Evolutionary conservation across 2,797 vertebrate species (phyloP).

Genomic region (Myiotriccus ornatus): DNA sequence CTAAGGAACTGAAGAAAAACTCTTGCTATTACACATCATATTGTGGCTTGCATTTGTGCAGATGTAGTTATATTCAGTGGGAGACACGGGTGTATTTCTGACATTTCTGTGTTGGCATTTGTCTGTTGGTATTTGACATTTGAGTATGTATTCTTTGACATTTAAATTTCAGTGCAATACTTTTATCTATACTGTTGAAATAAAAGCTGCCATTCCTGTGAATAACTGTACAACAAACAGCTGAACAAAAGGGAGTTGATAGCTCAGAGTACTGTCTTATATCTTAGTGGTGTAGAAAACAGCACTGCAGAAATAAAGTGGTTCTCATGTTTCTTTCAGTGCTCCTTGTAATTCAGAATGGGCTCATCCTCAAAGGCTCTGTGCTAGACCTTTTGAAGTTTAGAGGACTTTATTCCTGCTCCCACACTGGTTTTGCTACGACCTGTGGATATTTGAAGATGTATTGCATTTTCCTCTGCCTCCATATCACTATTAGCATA

Average conservation of each 20-base stretch:
- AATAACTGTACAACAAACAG: slow-evolving; percentile 39
- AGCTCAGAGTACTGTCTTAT: background rate
- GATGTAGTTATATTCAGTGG: slow-evolving; percentile 11
- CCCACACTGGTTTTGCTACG: background rate
- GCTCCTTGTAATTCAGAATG: background rate
- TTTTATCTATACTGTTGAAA: slow-evolving; percentile 27
- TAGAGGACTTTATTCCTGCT: background rate
- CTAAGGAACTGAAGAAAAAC: background rate
- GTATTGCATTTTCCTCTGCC: background rate
- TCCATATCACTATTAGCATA: background rate
- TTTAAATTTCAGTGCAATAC: slow-evolving; percentile 53
- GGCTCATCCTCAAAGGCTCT: background rate
- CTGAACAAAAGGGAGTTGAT: background rate
- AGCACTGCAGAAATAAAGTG: background rate
- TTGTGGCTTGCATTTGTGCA: background rate
- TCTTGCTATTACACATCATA: background rate
- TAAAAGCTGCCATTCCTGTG: slow-evolving; percentile 34
- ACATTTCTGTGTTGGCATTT: slow-evolving; percentile 59
- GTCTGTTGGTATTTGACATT: slow-evolving; percentile 63
- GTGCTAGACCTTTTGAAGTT: background rate
- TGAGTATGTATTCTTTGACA: slow-evolving; percentile 56
- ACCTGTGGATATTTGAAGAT: background rate
- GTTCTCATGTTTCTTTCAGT: background rate
- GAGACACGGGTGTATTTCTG: slow-evolving; percentile 24
- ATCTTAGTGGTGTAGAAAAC: background rate